These are phyloP conservation scores for Anastatus disparis DNA, from an alignment of 1,140 invertebrate genomes.

Conservation along the genomic window DNA sequence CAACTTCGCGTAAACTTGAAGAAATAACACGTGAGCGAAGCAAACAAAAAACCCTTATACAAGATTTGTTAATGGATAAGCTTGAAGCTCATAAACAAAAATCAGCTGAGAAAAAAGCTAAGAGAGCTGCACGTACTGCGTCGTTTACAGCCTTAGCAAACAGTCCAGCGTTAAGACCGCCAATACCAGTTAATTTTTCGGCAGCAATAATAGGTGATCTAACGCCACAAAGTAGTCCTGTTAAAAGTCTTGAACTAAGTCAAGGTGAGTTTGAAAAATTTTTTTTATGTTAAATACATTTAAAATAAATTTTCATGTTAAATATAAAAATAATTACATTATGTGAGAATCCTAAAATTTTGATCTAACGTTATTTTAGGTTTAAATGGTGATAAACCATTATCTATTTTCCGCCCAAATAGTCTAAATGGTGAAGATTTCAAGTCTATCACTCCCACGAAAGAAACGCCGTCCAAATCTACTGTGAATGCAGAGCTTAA, in stretches of 20 bases:
- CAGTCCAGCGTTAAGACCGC: neutral
- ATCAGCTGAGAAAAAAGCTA: constrained; percentile 70
- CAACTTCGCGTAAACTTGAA: constrained; percentile 71
- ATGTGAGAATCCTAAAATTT: no score
- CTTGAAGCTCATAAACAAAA: constrained; percentile 76
- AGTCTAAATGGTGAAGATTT: no score
- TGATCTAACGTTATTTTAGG: no score
- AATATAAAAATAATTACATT: no score
- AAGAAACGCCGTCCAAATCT: no score
- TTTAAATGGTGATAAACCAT: constrained; percentile 14
- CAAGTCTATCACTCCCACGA: no score
- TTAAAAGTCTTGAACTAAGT: neutral
- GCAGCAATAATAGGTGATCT: no score
- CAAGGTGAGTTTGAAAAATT: neutral
- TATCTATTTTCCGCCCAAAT: constrained; percentile 37
- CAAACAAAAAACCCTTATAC: constrained; percentile 77
- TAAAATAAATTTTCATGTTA: no score
- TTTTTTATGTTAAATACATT: no score
- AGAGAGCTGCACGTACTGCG: constrained; percentile 60
- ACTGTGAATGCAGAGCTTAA: constrained; percentile 27
- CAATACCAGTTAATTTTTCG: no score
- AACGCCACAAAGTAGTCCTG: constrained; percentile 26
- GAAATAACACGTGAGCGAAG: constrained; percentile 75
- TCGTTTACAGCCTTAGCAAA: constrained; percentile 51
- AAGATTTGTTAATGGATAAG: constrained; percentile 83